Evolutionary conservation across 1,140 invertebrate species (phyloP).

Genomic region (Teleogryllus occipitalis): DNA sequence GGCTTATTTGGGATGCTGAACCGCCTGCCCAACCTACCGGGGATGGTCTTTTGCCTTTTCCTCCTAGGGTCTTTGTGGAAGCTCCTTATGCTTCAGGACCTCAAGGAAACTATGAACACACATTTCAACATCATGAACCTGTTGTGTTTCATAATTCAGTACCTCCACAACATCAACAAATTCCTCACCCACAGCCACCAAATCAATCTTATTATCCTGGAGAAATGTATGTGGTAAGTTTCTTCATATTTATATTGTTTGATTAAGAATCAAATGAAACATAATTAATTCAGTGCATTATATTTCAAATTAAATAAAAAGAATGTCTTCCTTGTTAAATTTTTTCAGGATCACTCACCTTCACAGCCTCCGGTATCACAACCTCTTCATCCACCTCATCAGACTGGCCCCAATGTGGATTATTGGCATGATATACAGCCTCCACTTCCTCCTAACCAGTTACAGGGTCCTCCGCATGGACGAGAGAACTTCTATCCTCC

Average conservation of each 20-base stretch:
- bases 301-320: too few relatives aligned
- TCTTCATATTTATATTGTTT: background rate
- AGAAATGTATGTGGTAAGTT: background rate
- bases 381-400: background rate
- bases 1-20: slow-evolving; percentile 13
- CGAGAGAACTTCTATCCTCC: background rate
- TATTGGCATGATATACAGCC: slow-evolving; percentile 11
- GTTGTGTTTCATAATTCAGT: background rate
- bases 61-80: background rate
- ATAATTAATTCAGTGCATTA: too few relatives aligned
- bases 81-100: background rate
- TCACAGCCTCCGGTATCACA: background rate
- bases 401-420: background rate
- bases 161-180: background rate
- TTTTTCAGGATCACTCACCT: background rate
- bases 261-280: too few relatives aligned
- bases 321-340: background rate
- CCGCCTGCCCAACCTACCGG: background rate
- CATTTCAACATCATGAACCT: slow-evolving; percentile 8
- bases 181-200: background rate
- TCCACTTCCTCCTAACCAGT: slow-evolving; percentile 17
- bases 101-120: background rate
- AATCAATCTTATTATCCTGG: background rate
- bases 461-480: slow-evolving; percentile 9
- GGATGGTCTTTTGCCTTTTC: slow-evolving; percentile 9